phyloP scores from a whole-genome alignment of 64 coral and sea anemone species.

The Anthopleura sola region DNA sequence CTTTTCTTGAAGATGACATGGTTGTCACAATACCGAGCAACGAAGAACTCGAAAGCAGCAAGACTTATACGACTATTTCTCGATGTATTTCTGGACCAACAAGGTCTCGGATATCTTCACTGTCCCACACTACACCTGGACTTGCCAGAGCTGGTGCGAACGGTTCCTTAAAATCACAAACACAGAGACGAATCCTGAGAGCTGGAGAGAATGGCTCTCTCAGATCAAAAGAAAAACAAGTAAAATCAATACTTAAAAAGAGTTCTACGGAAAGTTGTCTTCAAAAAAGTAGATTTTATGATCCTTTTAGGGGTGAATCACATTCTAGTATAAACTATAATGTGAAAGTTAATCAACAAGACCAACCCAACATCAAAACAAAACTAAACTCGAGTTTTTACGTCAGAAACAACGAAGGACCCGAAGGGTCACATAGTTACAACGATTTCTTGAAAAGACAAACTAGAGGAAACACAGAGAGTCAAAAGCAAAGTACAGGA shows the following conservation, averaged over 20 bases:
- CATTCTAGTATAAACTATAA: not conserved
- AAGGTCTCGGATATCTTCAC: not conserved
- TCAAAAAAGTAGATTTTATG: not conserved
- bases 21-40: not conserved
- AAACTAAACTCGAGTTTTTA: not conserved
- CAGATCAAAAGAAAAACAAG: not conserved
- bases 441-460: not conserved
- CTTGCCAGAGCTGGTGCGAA: not conserved
- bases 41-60: not conserved
- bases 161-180: not conserved
- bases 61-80: not conserved
- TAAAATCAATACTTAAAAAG: slow-evolving; percentile 10
- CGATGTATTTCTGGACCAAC: not conserved
- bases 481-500: not conserved
- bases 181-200: not conserved
- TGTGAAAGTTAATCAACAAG: not conserved
- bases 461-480: not conserved
- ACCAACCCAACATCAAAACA: not conserved
- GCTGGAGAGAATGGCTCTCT: not conserved
- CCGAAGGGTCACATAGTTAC: not conserved
- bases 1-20: slow-evolving; percentile 5
- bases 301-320: not conserved
- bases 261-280: not conserved
- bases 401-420: not conserved
- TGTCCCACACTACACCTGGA: not conserved